Percentiles rank a stretch among this genome's conserved stretches.
Conservation (phyloP, 2,888 invertebrate species). For the Ectropis crepuscularia region DNA sequence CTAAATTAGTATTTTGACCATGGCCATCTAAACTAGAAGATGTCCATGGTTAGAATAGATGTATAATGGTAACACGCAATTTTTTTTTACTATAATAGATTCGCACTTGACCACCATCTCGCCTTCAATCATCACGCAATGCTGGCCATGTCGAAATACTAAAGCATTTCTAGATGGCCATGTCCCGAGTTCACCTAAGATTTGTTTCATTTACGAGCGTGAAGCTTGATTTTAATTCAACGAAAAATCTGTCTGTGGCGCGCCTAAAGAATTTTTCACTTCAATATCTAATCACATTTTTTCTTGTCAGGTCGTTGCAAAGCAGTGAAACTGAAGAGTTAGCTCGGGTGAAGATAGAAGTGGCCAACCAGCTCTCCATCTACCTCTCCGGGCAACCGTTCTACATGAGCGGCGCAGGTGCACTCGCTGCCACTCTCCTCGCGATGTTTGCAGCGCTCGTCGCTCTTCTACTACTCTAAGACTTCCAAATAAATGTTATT, state of each 20-base stretch:
- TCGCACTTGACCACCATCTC: no score
- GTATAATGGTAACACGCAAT: no score
- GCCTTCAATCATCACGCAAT: no score
- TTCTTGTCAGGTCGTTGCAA: slow-evolving; percentile 2
- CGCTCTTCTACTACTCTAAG: not conserved
- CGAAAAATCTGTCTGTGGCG: not conserved
- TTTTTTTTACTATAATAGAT: no score
- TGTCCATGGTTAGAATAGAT: no score
- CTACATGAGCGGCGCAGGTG: not conserved
- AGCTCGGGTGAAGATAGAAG: not conserved
- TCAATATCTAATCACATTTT: not conserved
- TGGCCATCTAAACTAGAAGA: no score
- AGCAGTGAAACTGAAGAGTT: slow-evolving; percentile 1
- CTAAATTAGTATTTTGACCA: no score
- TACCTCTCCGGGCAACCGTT: not conserved
- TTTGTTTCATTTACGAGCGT: no score
- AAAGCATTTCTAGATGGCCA: no score
- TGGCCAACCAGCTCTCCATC: slow-evolving; percentile 5
- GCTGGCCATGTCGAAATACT: no score
- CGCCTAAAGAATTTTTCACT: not conserved
- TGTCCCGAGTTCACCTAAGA: no score
- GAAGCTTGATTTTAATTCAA: not conserved
- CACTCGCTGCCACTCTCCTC: not conserved
- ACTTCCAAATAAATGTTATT: no score
- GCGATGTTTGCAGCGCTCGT: not conserved